Base-by-base conservation (phyloP, 2,888 invertebrate genomes). In the Mythimna lalbum region DNA sequence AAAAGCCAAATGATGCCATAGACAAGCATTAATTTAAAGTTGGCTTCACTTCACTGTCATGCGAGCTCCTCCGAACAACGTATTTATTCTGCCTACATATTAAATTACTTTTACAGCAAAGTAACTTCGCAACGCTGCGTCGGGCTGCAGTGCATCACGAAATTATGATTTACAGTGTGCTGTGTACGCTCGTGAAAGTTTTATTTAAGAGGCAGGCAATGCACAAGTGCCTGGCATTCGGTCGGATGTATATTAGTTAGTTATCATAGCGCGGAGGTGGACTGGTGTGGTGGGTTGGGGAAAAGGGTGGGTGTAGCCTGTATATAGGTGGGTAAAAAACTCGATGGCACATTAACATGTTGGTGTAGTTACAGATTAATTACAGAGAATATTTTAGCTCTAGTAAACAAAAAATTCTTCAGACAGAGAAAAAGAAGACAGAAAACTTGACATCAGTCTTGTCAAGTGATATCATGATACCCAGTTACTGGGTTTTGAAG, bases 81-180 rank as follows among this genome's bases (percentile, higher is more conserved):
- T 80, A 84, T 84, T 78, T 81, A 81, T 78, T 80, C 83, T 81
- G 85, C 81, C 82, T 83, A 86, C 84, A 85, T 87, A 87, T 86
- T 86, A 87, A 87, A 88, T 88, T 86, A 87, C 85, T 88, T 87
- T 85, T 83, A 80, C 83, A 78, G 80, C 78, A 77, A 85, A 59
- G 79, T 79, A 82, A 86, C 74, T 86, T 86, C 66, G 69, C 73
- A 71, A 69, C 83, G 82, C 78, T 84, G 86, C 86, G 84, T 81
- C 80, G 76, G 57, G 65, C 76, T 83, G 81, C 84, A 81, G 82
- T 83, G 78, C 84, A 82, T 84, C 82, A 84, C 82, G 69, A 83
- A 86, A 86, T 87, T 87, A 87, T 87, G 87, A 88, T 87, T 87
- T 87, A 88, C 83, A 75, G 76, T 75, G 75, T 73, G 74, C 83